Conservation (phyloP, 2,797 vertebrate genomes). For the Megalops cyprinoides region DNA sequence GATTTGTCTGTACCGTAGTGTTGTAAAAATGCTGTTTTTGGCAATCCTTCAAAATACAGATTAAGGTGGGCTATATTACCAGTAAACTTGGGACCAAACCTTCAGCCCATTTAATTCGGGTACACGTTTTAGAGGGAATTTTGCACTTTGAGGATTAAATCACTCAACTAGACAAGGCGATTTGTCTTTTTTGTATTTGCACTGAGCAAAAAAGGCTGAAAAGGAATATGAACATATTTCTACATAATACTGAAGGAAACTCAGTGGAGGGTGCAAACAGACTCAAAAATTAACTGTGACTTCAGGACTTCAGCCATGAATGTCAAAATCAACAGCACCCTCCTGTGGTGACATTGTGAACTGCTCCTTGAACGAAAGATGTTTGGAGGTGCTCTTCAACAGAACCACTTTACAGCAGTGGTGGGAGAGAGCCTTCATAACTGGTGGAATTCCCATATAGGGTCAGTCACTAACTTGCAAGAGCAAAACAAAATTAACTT, state of each 20-base stretch:
- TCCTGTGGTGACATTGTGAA: slow-evolving; percentile 46
- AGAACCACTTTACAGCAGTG: neutral
- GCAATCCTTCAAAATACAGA: neutral
- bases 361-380: neutral
- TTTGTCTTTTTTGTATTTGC: neutral
- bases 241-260: neutral
- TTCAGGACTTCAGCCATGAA: neutral
- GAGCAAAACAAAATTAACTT: neutral
- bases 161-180: neutral
- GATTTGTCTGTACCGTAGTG: neutral
- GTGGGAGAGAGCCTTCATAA: neutral
- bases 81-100: neutral
- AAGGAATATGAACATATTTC: neutral
- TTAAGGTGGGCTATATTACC: neutral
- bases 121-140: no score
- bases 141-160: neutral
- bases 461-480: neutral
- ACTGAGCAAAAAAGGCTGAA: neutral
- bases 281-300: no score
- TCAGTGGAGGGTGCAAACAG: no score
- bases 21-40: neutral
- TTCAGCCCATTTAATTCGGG: neutral
- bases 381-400: neutral
- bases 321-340: slow-evolving; percentile 33
- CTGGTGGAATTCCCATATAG: neutral